These are phyloP conservation scores for Rutpela maculata DNA, from an alignment of 2,888 invertebrate species.

Conservation along the genomic window DNA sequence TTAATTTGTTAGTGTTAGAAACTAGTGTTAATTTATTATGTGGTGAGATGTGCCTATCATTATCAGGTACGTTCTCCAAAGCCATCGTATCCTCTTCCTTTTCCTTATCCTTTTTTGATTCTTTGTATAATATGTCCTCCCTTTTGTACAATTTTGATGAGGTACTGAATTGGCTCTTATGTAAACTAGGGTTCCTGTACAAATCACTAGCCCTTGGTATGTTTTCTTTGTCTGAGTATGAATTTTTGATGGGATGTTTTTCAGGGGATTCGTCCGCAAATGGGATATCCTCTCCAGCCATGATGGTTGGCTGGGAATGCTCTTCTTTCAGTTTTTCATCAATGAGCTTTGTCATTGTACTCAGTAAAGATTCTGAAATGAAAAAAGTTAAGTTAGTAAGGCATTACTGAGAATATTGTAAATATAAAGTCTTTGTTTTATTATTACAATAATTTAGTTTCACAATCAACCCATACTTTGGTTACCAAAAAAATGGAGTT, in stretches of 20 bases:
- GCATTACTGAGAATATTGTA: not conserved
- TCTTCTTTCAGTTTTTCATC: slow-evolving; percentile 84
- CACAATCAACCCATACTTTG: too few relatives aligned
- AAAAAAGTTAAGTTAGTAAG: not conserved
- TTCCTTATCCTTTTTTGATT: slow-evolving; percentile 71
- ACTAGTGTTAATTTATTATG: slow-evolving; percentile 59
- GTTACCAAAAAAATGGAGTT: too few relatives aligned
- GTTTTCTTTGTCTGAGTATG: slow-evolving; percentile 68
- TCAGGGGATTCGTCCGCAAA: slow-evolving; percentile 84
- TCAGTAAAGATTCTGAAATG: slow-evolving; percentile 86
- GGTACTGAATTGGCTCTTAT: slow-evolving; percentile 71
- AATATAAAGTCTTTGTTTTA: too few relatives aligned
- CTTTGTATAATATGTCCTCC: slow-evolving; percentile 69
- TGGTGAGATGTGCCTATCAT: slow-evolving; percentile 67
- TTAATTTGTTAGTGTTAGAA: slow-evolving; percentile 56
- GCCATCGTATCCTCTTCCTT: slow-evolving; percentile 73
- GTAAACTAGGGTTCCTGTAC: slow-evolving; percentile 76
- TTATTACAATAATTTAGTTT: too few relatives aligned
- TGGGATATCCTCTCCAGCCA: slow-evolving; percentile 79
- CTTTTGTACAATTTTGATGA: slow-evolving; percentile 55
- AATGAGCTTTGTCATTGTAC: slow-evolving; percentile 89
- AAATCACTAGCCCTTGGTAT: slow-evolving; percentile 69
- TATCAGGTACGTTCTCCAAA: slow-evolving; percentile 69
- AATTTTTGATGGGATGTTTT: slow-evolving; percentile 66
- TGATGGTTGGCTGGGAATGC: slow-evolving; percentile 77